Base-by-base conservation (phyloP, 37 sponge, comb jelly and placozoan genomes). In the Oscarella lobularis region DNA sequence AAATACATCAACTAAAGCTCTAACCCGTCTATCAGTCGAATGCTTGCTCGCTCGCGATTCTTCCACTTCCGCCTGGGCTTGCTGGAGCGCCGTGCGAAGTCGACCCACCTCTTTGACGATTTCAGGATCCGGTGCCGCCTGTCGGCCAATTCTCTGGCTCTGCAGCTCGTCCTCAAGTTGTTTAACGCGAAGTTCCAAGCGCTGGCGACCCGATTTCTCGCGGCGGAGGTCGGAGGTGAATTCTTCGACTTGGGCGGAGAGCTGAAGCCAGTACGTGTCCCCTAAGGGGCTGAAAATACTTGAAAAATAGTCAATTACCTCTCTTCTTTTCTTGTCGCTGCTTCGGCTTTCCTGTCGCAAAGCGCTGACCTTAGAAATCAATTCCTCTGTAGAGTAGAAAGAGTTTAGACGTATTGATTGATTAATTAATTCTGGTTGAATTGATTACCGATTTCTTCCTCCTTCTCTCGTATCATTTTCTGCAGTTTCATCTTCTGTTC, bases 401-500 rank as follows among this genome's bases (percentile, higher is more conserved):
- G n/a, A n/a, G n/a, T n/a, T n/a, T n/a, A n/a, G n/a, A n/a, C n/a
- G n/a, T n/a, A n/a, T n/a, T n/a, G n/a, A n/a, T n/a, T n/a, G n/a
- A n/a, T n/a, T n/a, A n/a, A n/a, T n/a, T n/a, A n/a, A n/a, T n/a
- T n/a, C n/a, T n/a, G n/a, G n/a, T n/a, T n/a, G n/a, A n/a, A n/a
- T n/a, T n/a, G 37, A 84, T 41, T 54, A 93, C 94, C 94, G 72
- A 89, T 80, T 40, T 93, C 94, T 66, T 89, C 94, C 60, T 82
- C 90, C 38, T 85, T 89, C 73, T 93, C 94, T 54, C 81, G 73
- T 1, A 87, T 78, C 27, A 84, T 73, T 39, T 83, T 77, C 35
- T 79, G 73, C 33, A 85, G 77, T 68, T 92, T 85, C 3, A 76
- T 33, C 77, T 93, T 89, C 65, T 90, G 91, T 0, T 83, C 34